phyloP scores from a whole-genome alignment of 2,797 vertebrate species.

The Pitangus sulphuratus region DNA sequence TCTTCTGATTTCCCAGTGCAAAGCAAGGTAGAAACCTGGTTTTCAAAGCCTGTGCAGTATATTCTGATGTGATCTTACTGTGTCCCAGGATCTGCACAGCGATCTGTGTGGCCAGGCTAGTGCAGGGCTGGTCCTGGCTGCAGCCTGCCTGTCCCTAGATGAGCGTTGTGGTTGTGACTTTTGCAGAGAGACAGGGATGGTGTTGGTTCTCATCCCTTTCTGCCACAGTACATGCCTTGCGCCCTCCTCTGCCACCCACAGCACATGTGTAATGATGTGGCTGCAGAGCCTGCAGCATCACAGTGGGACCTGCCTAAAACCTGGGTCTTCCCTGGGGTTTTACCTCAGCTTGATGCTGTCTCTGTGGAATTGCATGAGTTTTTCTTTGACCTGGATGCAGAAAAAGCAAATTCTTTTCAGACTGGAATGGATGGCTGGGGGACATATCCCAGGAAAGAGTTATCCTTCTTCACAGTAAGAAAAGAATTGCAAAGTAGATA shows the following conservation, averaged over 20 bases:
- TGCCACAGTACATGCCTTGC: accelerated
- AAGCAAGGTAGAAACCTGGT: background rate
- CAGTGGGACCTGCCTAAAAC: background rate
- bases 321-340: accelerated
- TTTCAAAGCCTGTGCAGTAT: background rate
- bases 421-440: background rate
- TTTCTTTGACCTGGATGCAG: background rate
- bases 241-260: background rate
- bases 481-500: background rate
- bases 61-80: background rate
- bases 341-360: background rate
- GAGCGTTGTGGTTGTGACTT: background rate
- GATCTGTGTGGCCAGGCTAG: accelerated
- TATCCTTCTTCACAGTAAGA: background rate
- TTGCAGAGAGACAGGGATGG: background rate
- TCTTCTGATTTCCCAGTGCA: background rate
- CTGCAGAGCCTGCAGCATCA: background rate
- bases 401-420: background rate
- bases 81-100: background rate
- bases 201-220: background rate
- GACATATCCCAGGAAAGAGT: background rate
- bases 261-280: background rate
- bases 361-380: background rate
- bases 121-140: background rate
- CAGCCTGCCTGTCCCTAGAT: accelerated